Conservation (phyloP, 2,797 vertebrate genomes). For the Taenioides sp. region DNA sequence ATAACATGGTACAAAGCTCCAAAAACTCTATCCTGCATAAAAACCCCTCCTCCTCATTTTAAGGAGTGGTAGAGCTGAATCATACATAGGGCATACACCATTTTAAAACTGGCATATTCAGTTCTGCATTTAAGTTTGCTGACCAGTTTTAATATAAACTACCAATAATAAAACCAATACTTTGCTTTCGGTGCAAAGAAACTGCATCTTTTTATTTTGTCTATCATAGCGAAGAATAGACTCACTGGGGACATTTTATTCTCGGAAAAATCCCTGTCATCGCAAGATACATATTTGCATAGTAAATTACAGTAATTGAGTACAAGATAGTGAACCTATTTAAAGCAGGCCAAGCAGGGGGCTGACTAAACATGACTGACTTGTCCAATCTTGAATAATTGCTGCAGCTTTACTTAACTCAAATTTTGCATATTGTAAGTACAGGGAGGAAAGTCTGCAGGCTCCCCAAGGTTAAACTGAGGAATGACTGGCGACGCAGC, state of each 20-base stretch:
- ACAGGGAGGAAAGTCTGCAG: conserved; percentile 7
- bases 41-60: no score
- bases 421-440: conserved; percentile 32
- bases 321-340: not conserved
- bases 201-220: not conserved
- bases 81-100: no score
- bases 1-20: no score
- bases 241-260: not conserved
- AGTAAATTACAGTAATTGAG: conserved; percentile 7
- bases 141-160: no score
- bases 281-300: conserved; percentile 1
- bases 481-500: conserved; percentile 30
- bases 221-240: not conserved
- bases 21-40: no score
- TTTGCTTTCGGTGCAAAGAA: not conserved
- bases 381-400: conserved; percentile 24
- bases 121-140: no score
- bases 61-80: no score
- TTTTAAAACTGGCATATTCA: no score
- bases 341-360: not conserved
- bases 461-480: conserved; percentile 28
- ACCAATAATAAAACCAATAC: not conserved
- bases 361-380: conserved; percentile 27
- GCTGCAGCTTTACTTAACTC: conserved; percentile 33
- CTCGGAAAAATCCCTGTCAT: not conserved